These are phyloP conservation scores for Anguilla obscura DNA, from an alignment of 2,797 vertebrate genomes.

Conservation along the genomic window DNA sequence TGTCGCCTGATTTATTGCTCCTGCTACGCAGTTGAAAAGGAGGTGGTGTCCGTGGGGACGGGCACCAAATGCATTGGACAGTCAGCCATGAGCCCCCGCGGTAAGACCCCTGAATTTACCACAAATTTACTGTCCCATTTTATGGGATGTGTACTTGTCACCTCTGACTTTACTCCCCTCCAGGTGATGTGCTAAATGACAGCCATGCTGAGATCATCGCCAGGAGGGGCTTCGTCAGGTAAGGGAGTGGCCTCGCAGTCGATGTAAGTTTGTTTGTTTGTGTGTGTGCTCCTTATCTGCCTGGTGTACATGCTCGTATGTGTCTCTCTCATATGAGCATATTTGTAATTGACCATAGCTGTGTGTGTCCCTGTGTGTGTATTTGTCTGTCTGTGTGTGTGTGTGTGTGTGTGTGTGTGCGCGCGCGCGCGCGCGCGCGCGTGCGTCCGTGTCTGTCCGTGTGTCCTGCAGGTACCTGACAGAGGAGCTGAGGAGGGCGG, in stretches of 20 bases:
- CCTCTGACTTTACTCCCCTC: neutral
- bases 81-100: slow-evolving; percentile 79
- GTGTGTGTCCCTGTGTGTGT: neutral
- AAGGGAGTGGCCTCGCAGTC: slow-evolving; percentile 35
- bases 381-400: slow-evolving; percentile 25
- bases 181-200: slow-evolving; percentile 91
- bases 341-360: neutral
- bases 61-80: slow-evolving; percentile 93
- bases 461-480: slow-evolving; percentile 80
- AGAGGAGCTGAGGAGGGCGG: slow-evolving; percentile 76
- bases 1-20: neutral
- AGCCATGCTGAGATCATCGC: slow-evolving; percentile 94
- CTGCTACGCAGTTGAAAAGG: slow-evolving; percentile 65
- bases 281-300: neutral
- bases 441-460: slow-evolving; percentile 1
- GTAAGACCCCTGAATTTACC: slow-evolving; percentile 61
- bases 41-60: slow-evolving; percentile 91
- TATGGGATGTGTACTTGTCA: neutral
- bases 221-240: slow-evolving; percentile 89
- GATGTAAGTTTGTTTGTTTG: neutral
- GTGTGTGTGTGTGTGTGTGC: slow-evolving; percentile 14
- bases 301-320: slow-evolving; percentile 10
- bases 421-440: neutral
- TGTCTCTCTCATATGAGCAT: neutral
- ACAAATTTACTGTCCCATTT: neutral